Base-by-base conservation (phyloP, 2,797 vertebrate species). In the Tokudaia muenninki region DNA sequence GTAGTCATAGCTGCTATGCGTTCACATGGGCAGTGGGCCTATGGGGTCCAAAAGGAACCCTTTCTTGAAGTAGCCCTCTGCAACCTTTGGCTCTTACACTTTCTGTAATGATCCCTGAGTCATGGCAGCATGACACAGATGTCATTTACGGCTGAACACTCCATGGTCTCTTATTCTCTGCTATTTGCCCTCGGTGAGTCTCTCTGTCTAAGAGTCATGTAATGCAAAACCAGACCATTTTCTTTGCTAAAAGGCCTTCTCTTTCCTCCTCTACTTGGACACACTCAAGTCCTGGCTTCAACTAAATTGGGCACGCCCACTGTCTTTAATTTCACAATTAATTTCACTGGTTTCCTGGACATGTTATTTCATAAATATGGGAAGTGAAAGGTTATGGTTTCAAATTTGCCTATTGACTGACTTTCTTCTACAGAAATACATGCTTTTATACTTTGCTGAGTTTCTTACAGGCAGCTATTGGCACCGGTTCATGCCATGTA, bases 351-450 rank as follows among this genome's bases (percentile, higher is more conserved):
- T 7, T 41, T 12, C 31, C 9, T 26, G 2, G 31, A 93, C 79
- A 86, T 16, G 4, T 47, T 55, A 61, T 31, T 91, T 77, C 57
- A 17, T 77, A 77, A 93, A 80, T 9, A 21, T 22, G 44, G 52
- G 37, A 22, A 47, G 16, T 47, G n/a, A 67, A 82, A 82, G 7
- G 16, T 61, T 86, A 37, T 31, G 17, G 29, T 82, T 93, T 59
- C 55, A 63, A 59, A 21, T 29, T 14, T 44, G 41, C 82, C 26
- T 55, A n/a, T 74, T n/a, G 13, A 95, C 0, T 67, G 70, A 81
- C 61, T 57, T 89, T 19, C n/a, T 95, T 95, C 31, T 13, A 44
- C 44, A 94, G 88, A 81, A 59, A 94, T 77, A 78, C 55, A 93
- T 2, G 72, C 6, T 61, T 57, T 63, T 44, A 80, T n/a, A 94